A percentile compares a stretch with the other conserved stretches of the same genome.
These are phyloP conservation scores for Pyrgus malvae DNA, from an alignment of 2,888 invertebrate species.

Conservation along the genomic window DNA sequence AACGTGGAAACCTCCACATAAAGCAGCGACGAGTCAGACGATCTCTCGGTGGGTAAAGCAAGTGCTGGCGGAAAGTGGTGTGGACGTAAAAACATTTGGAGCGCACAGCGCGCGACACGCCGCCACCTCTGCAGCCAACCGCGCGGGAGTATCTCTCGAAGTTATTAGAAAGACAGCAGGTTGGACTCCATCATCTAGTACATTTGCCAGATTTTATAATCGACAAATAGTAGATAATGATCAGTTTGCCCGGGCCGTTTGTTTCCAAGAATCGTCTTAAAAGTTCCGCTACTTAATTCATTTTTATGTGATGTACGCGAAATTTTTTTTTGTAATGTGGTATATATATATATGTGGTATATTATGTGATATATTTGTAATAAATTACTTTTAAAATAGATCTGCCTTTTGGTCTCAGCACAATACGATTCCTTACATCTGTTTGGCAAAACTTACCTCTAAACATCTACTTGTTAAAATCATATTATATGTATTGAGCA, in stretches of 20 bases:
- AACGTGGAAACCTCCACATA: not conserved
- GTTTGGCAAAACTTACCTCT: not conserved
- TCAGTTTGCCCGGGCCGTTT: not conserved
- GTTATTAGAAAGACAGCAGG: slow-evolving; percentile 23
- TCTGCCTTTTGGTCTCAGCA: not conserved
- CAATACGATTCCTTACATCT: no score
- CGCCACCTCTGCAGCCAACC: slow-evolving; percentile 28
- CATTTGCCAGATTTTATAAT: slow-evolving; percentile 5
- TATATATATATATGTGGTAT: not conserved
- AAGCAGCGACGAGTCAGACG: not conserved
- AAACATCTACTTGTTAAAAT: not conserved
- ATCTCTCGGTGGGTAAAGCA: not conserved
- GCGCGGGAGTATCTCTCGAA: slow-evolving; percentile 17
- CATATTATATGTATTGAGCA: not conserved
- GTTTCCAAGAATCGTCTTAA: not conserved
- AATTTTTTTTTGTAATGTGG: no score
- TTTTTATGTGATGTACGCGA: no score
- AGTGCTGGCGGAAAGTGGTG: not conserved
- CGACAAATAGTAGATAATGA: not conserved
- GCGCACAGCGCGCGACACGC: slow-evolving; percentile 27
- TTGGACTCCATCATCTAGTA: slow-evolving; percentile 8
- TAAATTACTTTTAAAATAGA: not conserved
- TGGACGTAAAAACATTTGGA: slow-evolving; percentile 2
- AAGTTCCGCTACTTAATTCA: not conserved
- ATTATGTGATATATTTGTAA: no score